Percentiles rank a stretch among this genome's conserved stretches.
These are phyloP conservation scores for Drosophila greeni DNA, from an alignment of 2,888 invertebrate species.

Conservation along the genomic window DNA sequence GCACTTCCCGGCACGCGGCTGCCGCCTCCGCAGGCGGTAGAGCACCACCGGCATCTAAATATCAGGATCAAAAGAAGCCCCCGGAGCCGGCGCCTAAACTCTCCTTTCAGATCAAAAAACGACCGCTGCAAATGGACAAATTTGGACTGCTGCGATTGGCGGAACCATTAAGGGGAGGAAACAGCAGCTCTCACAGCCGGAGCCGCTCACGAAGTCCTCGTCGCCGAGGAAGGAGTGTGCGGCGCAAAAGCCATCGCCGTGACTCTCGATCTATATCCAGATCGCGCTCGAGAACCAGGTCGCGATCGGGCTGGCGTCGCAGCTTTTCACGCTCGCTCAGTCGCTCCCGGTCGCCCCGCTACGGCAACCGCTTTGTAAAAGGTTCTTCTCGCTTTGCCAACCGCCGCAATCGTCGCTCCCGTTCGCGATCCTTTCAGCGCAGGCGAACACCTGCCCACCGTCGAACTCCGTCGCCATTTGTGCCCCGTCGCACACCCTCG, in stretches of 20 bases:
- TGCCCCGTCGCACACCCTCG: conserved; percentile 79
- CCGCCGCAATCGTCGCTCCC: conserved; percentile 47
- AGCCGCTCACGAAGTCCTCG: conserved; percentile 39
- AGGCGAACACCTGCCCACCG: conserved; percentile 79
- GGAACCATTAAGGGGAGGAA: conserved; percentile 1
- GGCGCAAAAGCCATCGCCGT: conserved; percentile 78
- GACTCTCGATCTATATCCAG: conserved; percentile 25
- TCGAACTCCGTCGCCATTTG: conserved; percentile 75
- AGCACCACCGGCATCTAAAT: conserved; percentile 45
- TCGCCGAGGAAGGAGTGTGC: conserved; percentile 1
- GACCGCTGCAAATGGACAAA: conserved; percentile 81
- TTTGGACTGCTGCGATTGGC: conserved; percentile 86
- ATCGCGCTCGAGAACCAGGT: conserved; percentile 38
- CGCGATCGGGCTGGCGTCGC: conserved; percentile 44
- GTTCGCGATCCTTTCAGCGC: conserved; percentile 60
- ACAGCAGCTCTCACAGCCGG: conserved; percentile 59
- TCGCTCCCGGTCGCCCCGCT: conserved; percentile 36
- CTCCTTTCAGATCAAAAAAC: conserved; percentile 79
- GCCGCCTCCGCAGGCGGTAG: conserved; percentile 24
- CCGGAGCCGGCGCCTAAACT: conserved; percentile 55
- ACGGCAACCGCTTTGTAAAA: conserved; percentile 40
- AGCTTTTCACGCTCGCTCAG: conserved; percentile 34
- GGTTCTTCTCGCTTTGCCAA: conserved; percentile 12
- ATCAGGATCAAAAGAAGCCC: conserved; percentile 22
- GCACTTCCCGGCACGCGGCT: conserved; percentile 61